phyloP scores from a whole-genome alignment of 2,113 vertebrate genomes.

The Ciconia maguari region DNA sequence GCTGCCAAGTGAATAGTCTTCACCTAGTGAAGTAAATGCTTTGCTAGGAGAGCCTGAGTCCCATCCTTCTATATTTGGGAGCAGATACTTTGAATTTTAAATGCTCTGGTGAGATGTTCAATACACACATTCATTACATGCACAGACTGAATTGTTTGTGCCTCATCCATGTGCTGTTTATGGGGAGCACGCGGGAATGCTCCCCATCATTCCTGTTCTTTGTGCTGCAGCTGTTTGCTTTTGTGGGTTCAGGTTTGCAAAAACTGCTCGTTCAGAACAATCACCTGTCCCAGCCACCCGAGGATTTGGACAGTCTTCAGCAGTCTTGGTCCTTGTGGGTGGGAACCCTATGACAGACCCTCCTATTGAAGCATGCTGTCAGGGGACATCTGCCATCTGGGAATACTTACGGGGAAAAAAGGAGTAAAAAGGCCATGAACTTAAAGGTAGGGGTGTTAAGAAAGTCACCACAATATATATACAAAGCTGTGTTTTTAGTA shows the following conservation, averaged over 20 bases:
- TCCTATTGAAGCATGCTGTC: not conserved
- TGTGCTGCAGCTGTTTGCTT: not conserved
- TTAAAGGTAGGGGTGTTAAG: constrained; percentile 52
- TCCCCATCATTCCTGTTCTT: not conserved
- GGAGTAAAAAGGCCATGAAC: not conserved
- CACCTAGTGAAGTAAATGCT: not conserved
- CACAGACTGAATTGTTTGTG: not conserved
- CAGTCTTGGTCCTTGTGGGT: constrained; percentile 50
- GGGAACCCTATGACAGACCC: constrained; percentile 62
- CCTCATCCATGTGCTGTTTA: not conserved
- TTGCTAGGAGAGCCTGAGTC: not conserved
- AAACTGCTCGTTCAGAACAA: constrained; percentile 66
- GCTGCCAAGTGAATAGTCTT: not conserved
- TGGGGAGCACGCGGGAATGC: not conserved
- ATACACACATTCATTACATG: not conserved
- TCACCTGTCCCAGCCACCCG: constrained; percentile 44
- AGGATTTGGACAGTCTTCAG: constrained; percentile 54
- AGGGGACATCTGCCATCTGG: constrained; percentile 47
- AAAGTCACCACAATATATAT: not conserved
- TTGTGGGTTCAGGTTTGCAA: constrained; percentile 56
- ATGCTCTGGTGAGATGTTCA: not conserved
- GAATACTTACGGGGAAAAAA: constrained; percentile 28
- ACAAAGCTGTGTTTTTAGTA: not conserved
- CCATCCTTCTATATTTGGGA: not conserved
- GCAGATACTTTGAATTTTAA: not conserved